Percentiles rank a stretch among this genome's conserved stretches.
Evolutionary conservation across 2,113 vertebrate genomes (phyloP).

Genomic region (Hystrix cristata): DNA sequence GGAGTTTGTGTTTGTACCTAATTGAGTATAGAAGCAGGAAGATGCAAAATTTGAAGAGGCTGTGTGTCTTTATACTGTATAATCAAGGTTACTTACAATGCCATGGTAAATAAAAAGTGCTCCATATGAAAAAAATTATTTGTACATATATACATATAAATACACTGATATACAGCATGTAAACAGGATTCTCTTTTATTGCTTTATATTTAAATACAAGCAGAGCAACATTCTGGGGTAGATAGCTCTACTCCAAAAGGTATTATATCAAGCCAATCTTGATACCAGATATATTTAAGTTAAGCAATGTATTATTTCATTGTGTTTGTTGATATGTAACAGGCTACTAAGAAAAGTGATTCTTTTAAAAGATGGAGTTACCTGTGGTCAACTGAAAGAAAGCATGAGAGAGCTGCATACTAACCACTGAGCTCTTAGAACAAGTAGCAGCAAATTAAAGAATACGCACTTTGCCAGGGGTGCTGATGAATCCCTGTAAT

Average conservation of each 20-base stretch:
- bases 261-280: slow-evolving; percentile 24
- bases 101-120: slow-evolving; percentile 78
- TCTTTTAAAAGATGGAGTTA: neutral
- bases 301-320: neutral
- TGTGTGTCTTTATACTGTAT: slow-evolving; percentile 82
- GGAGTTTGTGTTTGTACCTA: slow-evolving; percentile 82
- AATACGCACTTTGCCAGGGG: neutral
- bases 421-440: neutral
- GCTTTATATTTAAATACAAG: slow-evolving; percentile 5
- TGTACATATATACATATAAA: neutral
- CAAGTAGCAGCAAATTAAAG: neutral
- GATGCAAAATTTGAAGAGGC: slow-evolving; percentile 78
- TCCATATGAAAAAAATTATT: slow-evolving; percentile 70
- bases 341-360: neutral
- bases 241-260: neutral
- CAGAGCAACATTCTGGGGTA: slow-evolving; percentile 8
- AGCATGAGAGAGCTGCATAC: neutral
- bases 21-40: slow-evolving; percentile 80
- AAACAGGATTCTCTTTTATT: neutral
- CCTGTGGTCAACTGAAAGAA: neutral
- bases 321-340: slow-evolving; percentile 43
- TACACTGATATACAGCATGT: neutral
- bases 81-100: slow-evolving; percentile 79
- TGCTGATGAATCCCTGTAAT: neutral
- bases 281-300: slow-evolving; percentile 43